Conservation (phyloP, 2,113 vertebrate genomes). For the Percopsis transmontana region DNA sequence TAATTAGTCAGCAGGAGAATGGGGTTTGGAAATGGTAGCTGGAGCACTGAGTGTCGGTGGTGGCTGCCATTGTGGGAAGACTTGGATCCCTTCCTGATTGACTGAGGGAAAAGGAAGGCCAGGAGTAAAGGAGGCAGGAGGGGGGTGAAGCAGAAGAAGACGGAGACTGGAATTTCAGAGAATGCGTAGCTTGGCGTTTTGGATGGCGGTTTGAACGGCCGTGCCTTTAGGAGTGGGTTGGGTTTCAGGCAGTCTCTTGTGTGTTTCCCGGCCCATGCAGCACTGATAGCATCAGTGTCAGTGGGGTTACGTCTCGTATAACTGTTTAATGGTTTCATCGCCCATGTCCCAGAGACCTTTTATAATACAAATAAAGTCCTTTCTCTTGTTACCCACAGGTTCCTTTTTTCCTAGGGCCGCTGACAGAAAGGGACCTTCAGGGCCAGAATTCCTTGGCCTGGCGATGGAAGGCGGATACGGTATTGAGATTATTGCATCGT, state of each 20-base stretch:
- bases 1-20: slow-evolving; percentile 72
- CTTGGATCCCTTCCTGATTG: slow-evolving; percentile 69
- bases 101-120: slow-evolving; percentile 14
- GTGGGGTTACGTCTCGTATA: slow-evolving; percentile 46
- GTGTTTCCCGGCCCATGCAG: slow-evolving; percentile 44
- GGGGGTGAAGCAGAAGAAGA: background rate
- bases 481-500: slow-evolving; percentile 32
- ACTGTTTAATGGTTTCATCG: slow-evolving; percentile 68
- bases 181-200: slow-evolving; percentile 25
- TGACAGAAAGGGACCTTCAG: slow-evolving; percentile 26
- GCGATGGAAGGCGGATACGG: slow-evolving; percentile 43
- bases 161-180: slow-evolving; percentile 43
- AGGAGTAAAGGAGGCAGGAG: background rate
- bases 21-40: slow-evolving; percentile 60
- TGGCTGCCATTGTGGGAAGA: slow-evolving; percentile 52
- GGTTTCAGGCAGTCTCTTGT: slow-evolving; percentile 49
- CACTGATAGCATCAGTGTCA: slow-evolving; percentile 55
- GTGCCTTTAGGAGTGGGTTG: slow-evolving; percentile 46
- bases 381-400: slow-evolving; percentile 52
- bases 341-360: slow-evolving; percentile 58
- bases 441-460: slow-evolving; percentile 30
- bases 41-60: slow-evolving; percentile 42
- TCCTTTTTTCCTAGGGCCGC: slow-evolving; percentile 39
- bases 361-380: slow-evolving; percentile 64
- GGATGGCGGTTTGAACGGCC: slow-evolving; percentile 32